These are phyloP conservation scores for Cataglyphis albicans DNA, from an alignment of 2,888 invertebrate species.

Conservation along the genomic window DNA sequence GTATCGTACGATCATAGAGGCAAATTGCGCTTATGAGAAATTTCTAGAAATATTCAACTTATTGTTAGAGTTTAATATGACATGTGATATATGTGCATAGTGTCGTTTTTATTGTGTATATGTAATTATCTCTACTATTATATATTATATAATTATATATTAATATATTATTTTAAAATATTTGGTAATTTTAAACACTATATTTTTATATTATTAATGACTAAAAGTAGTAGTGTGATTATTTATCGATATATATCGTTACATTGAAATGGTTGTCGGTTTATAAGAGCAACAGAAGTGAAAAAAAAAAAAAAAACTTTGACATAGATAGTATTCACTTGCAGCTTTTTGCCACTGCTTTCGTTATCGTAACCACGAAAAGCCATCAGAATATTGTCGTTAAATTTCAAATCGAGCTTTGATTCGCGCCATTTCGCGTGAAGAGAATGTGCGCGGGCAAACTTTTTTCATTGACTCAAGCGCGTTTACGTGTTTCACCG, in stretches of 20 bases:
- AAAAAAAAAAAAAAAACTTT: not conserved
- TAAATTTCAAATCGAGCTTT: slow-evolving; percentile 46
- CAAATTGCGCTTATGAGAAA: slow-evolving; percentile 52
- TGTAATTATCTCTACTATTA: not conserved
- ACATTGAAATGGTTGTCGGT: not conserved
- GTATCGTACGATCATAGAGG: slow-evolving; percentile 59
- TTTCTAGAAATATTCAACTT: slow-evolving; percentile 34
- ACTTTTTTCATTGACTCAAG: slow-evolving; percentile 40
- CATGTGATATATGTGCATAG: not conserved
- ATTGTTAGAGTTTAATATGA: not conserved
- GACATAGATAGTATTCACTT: slow-evolving; percentile 1
- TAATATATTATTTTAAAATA: not conserved
- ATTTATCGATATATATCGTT: not conserved
- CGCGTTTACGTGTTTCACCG: slow-evolving; percentile 19
- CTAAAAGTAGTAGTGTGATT: not conserved
- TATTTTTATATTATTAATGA: not conserved
- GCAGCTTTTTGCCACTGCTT: not conserved
- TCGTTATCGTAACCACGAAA: not conserved
- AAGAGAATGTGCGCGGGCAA: slow-evolving; percentile 19
- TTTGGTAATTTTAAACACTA: not conserved
- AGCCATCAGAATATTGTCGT: slow-evolving; percentile 14
- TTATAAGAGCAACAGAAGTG: not conserved
- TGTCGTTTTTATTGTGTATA: not conserved
- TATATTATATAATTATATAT: not conserved
- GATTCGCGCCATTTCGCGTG: slow-evolving; percentile 26